Evolutionary conservation across 2,888 invertebrate species (phyloP).

Genomic region (Spodoptera littoralis): DNA sequence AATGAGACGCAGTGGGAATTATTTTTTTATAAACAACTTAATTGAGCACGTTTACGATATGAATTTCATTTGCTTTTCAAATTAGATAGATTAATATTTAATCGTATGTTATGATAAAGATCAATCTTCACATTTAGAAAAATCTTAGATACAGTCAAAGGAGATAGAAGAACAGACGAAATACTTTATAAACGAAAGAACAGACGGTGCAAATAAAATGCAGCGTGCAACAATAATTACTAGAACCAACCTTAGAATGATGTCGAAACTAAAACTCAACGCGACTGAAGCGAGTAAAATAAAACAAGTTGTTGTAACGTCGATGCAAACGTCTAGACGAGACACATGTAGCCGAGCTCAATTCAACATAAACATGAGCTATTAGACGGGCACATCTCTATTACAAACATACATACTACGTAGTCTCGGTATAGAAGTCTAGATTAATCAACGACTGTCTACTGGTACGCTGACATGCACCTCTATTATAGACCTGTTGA

Average conservation of each 20-base stretch:
- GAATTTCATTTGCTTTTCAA: conserved; percentile 13
- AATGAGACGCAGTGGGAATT: conserved; percentile 49
- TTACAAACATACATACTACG: conserved; percentile 25
- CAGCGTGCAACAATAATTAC: conserved; percentile 7
- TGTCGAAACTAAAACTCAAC: conserved; percentile 21
- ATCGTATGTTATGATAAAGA: background rate
- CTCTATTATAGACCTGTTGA: conserved; percentile 46
- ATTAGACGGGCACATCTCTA: conserved; percentile 43
- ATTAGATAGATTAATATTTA: conserved; percentile 6
- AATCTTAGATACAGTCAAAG: too few relatives aligned
- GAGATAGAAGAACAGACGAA: background rate
- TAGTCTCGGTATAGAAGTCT: conserved; percentile 15
- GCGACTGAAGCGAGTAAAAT: conserved; percentile 17
- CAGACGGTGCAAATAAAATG: conserved; percentile 15
- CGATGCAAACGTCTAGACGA: conserved; percentile 53
- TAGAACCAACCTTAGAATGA: conserved; percentile 4
- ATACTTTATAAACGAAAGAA: conserved; percentile 6
- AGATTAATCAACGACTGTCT: conserved; percentile 42
- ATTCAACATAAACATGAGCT: conserved; percentile 45
- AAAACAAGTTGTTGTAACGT: conserved; percentile 44
- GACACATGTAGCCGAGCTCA: conserved; percentile 43
- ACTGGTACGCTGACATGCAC: conserved; percentile 40
- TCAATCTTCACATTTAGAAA: too few relatives aligned
- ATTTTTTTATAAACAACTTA: conserved; percentile 29
- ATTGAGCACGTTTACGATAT: conserved; percentile 26